Base-by-base conservation (phyloP, 2,797 vertebrate genomes). In the Onychomys arenicola region DNA sequence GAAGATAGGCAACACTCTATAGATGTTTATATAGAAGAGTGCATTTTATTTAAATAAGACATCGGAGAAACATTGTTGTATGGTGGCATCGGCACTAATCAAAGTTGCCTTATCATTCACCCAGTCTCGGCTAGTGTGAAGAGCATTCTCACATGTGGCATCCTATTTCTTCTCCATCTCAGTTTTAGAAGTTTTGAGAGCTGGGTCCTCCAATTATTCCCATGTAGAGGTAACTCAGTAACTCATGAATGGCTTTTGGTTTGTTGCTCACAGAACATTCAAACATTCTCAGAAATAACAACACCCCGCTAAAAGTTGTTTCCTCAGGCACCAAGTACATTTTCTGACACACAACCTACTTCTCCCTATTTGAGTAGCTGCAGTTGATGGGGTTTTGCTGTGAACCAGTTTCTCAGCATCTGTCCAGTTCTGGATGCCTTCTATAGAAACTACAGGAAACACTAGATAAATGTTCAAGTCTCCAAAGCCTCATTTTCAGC, bases 121-220 rank as follows among this genome's bases (percentile, higher is more conserved):
- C 10, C 77, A 46, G 29, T 76, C 49, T 89, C 76, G 65, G 40
- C 84, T n/a, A 77, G 57, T 67, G 21, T n/a, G 57, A 14, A 71
- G 27, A 84, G 46, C 14, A 11, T 67, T 82, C 49, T 77, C 81
- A 95, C 16, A 85, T 6, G 46, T 7, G 57, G 69, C 65, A 59
- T 32, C 69, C n/a, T 57, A 81, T 43, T 17, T 90, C 93, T 92
- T 78, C 61, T 88, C 29, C 23, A 84, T 32, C 37, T 52, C 76
- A 32, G 75, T 49, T 90, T 86, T 63, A 86, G 76, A 96, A 86
- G 37, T 92, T 95, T 96, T 82, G 80, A 94, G 63, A 57, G 11
- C 69, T 1, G 3, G 13, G 23, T 27, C 46, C 63, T 80, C 71
- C 59, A 90, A 14, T 82, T 80, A 94, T 65, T 90, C 94, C 40